Evolutionary conservation across 2,113 vertebrate genomes (phyloP), one percentile per base, ranked within the genome.

Genomic region (Opisthocomus hoazin): DNA sequence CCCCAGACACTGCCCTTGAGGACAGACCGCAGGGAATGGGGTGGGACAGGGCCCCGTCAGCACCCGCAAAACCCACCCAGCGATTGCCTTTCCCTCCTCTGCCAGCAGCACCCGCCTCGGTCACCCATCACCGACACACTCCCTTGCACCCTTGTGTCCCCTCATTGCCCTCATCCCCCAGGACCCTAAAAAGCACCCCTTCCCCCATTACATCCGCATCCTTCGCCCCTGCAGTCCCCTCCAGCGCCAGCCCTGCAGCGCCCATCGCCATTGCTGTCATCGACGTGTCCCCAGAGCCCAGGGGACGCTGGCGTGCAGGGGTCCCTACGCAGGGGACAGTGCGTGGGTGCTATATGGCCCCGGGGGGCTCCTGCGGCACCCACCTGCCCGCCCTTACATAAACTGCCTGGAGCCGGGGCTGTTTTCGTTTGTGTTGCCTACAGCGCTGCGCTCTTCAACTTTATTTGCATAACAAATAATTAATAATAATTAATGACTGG

Each of bases 391-490:
- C 19, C 1, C 1, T 94, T 91, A 80, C 78, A 74, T 77, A 83
- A 96, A 75, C 5, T 9, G 17, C 83, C 80, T 39, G 61, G 71
- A 92, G 39, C 86, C 0, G 0, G 93, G 83, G 57, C 95, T 87
- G 94, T 39, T 71, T 89, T 56, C 43, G 2, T 78, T 90, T 82
- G 89, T 84, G 86, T 70, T 56, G 90, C 80, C 85, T 89, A n/a
- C 85, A 71, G 86, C 12, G 0, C 71, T 48, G 56, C 5, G 27
- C 73, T 93, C 69, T 81, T 81, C 94, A 75, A n/a, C 57, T 89
- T 61, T 96, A 93, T 94, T 64, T 94, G 92, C 84, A 94, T 93
- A 92, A 94, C 94, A 96, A 96, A 94, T 89, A 95, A 96, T 96
- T 97, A 96, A 97, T 97, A 97, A 96, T 82, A 94, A 92, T 96